A percentile compares a stretch with the other conserved stretches of the same genome.
Conservation (phyloP, 2,797 vertebrate genomes). For the Sebastes glaucus region DNA sequence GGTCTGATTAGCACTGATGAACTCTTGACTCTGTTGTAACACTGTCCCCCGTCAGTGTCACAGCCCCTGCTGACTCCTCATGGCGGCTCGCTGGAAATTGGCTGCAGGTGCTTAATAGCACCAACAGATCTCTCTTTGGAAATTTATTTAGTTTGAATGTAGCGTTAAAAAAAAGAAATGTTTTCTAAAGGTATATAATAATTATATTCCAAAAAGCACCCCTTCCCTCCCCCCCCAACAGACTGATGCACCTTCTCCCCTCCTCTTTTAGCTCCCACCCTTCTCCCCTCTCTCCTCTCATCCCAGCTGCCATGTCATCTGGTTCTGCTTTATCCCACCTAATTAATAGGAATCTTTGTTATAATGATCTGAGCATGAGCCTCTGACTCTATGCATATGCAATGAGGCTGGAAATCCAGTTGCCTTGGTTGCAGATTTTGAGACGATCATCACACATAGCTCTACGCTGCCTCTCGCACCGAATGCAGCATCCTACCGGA, state of each 20-base stretch:
- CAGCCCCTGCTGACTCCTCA: conserved; percentile 55
- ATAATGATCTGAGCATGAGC: conserved; percentile 82
- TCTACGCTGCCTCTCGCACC: conserved; percentile 16
- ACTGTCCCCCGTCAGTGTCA: conserved; percentile 65
- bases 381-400: conserved; percentile 83
- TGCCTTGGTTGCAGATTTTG: conserved; percentile 72
- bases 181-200: conserved; percentile 6
- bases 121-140: conserved; percentile 23
- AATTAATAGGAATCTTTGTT: conserved; percentile 89
- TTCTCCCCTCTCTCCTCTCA: conserved; percentile 69
- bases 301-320: conserved; percentile 81
- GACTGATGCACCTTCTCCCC: conserved; percentile 61
- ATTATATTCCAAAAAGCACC: conserved; percentile 25
- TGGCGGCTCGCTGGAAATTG: conserved; percentile 41
- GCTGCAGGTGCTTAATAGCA: conserved; percentile 55
- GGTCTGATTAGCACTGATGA: conserved; percentile 80
- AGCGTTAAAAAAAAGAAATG: background rate
- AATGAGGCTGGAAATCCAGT: conserved; percentile 75
- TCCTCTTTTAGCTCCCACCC: conserved; percentile 57
- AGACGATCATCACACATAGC: conserved; percentile 54
- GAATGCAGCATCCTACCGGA: conserved; percentile 41
- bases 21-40: conserved; percentile 78
- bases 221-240: conserved; percentile 37
- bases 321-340: conserved; percentile 83
- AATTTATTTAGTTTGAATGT: conserved; percentile 16